Evolutionary conservation across 1,140 invertebrate species (phyloP).

Genomic region (Periplaneta americana): DNA sequence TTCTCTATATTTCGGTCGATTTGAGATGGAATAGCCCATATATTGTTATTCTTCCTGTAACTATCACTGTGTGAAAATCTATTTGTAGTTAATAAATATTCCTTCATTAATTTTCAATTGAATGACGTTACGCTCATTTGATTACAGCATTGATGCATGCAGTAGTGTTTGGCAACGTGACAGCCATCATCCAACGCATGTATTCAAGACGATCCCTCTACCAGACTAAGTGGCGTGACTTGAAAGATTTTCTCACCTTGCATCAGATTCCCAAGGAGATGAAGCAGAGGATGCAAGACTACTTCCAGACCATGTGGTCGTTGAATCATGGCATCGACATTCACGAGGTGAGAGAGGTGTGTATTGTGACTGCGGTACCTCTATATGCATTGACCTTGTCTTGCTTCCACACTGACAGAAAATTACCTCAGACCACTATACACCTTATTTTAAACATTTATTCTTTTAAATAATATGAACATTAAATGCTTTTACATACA

Average conservation of each 20-base stretch:
- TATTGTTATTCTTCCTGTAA: too few relatives aligned
- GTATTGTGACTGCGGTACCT: neutral
- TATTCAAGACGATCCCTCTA: constrained; percentile 95
- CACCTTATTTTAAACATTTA: too few relatives aligned
- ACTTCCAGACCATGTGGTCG: constrained; percentile 98
- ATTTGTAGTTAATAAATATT: too few relatives aligned
- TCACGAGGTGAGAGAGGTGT: constrained; percentile 67
- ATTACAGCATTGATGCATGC: constrained; percentile 92
- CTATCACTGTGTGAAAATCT: too few relatives aligned
- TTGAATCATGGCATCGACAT: constrained; percentile 98
- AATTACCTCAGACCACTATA: too few relatives aligned
- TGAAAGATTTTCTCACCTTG: constrained; percentile 95
- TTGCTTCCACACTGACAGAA: too few relatives aligned
- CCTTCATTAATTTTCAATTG: too few relatives aligned
- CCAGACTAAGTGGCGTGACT: constrained; percentile 91
- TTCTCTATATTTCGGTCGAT: too few relatives aligned
- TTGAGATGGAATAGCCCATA: too few relatives aligned
- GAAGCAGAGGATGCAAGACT: constrained; percentile 95
- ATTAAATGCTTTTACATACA: too few relatives aligned
- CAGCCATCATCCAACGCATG: constrained; percentile 98
- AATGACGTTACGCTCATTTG: too few relatives aligned
- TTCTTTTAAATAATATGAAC: too few relatives aligned
- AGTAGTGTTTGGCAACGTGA: constrained; percentile 98
- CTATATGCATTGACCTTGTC: neutral
- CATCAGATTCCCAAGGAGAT: constrained; percentile 94